Base-by-base conservation (phyloP, 2,888 invertebrate genomes). In the Ctena decussata region DNA sequence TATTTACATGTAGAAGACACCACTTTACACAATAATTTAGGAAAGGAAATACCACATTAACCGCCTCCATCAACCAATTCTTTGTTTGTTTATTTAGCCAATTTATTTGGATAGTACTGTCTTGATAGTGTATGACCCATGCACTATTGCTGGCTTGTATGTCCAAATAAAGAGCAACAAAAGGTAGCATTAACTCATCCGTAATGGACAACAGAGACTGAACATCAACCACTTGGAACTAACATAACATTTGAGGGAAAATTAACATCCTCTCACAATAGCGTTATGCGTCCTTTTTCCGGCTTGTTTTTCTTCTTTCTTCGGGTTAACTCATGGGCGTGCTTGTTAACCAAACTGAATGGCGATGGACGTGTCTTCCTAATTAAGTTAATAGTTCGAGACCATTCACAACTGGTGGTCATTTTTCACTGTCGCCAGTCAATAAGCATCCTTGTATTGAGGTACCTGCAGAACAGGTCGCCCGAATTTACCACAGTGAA, bases 381-480 rank as follows among this genome's bases (percentile, higher is more conserved):
- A 78, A 82, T 84, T 75, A 32, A 77, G 72, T 74, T 87, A 85
- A 87, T 85, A 72, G 78, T 65, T 60, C 76, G 77, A 83, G 87
- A 85, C 87, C 73, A 79, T 71, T 79, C 83, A 70, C 83, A 41
- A 81, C 83, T 78, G 80, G 83, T 77, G 85, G 81, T 83, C 83
- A 87, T 85, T 85, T 87, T 83, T 74, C 70, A 81, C 69, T 85
- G 87, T 87, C 87, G 87, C 85, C 87, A 79, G 49, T 37, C 75
- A 80, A 80, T 87, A 73, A 83, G 81, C 79, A 81, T 79, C 81
- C 80, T 85, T 79, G 82, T 77, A 84, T 84, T 73, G 37, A 39
- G 70, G 77, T 32, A 35, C 24, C 18, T 65, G 35, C 27, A n/a
- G 35, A 35, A 21, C 65, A 21, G 8, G 65, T 35, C 65, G 65